A percentile compares a stretch with the other conserved stretches of the same genome.
phyloP scores from a whole-genome alignment of 1,140 invertebrate species.

The Conus ventricosus region DNA sequence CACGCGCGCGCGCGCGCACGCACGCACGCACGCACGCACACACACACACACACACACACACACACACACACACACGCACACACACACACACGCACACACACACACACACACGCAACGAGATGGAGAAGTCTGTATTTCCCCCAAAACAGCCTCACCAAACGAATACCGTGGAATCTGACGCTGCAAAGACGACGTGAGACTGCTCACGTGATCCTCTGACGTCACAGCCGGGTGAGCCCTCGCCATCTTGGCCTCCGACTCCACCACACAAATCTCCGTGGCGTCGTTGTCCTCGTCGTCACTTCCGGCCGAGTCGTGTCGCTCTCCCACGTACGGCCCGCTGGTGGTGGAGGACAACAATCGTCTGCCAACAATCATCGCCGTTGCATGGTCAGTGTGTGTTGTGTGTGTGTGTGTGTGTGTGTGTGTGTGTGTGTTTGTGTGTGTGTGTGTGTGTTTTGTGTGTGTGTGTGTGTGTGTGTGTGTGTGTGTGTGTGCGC shows the following conservation, averaged over 20 bases:
- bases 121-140: not conserved
- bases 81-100: no score
- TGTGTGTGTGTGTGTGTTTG: no score
- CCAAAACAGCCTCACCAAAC: no score
- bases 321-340: not conserved
- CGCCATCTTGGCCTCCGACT: slow-evolving; percentile 29
- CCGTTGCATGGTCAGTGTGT: no score
- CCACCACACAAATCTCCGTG: slow-evolving; percentile 41
- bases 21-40: no score
- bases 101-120: no score
- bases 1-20: no score
- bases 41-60: no score
- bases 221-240: not conserved
- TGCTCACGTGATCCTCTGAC: slow-evolving; percentile 1
- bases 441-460: no score
- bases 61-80: no score
- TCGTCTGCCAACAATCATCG: slow-evolving; percentile 13
- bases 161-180: no score
- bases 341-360: not conserved
- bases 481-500: not conserved
- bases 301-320: slow-evolving; percentile 33
- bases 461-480: not conserved
- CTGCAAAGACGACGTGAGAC: not conserved
- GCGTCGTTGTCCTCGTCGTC: slow-evolving; percentile 41
- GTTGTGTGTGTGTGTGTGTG: no score